These are phyloP conservation scores for Rapana venosa DNA, from an alignment of 2,888 invertebrate species.

Conservation along the genomic window DNA sequence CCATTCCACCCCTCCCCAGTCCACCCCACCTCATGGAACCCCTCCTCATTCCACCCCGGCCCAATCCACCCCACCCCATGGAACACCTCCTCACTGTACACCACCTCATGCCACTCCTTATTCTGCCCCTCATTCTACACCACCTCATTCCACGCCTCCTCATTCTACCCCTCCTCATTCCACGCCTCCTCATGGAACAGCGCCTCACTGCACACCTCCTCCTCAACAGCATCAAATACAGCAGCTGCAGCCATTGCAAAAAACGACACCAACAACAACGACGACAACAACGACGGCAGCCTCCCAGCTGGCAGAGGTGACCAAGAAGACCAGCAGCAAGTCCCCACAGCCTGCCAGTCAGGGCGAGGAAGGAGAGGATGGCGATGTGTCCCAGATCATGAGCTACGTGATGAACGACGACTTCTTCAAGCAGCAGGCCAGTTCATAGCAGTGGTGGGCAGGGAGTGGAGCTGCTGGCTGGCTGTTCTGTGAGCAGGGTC, in stretches of 20 bases:
- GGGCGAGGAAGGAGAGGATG: conserved; percentile 61
- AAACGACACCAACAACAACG: not conserved
- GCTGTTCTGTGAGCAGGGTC: too few species aligned
- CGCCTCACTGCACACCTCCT: conserved; percentile 12
- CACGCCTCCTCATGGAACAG: conserved; percentile 32
- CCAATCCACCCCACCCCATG: conserved; percentile 19
- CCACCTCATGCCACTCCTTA: conserved; percentile 12
- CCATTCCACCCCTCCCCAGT: conserved; percentile 29
- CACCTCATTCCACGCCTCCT: conserved; percentile 6
- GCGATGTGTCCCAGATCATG: conserved; percentile 68
- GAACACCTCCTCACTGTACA: conserved; percentile 25
- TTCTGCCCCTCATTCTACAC: not conserved
- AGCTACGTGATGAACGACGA: conserved; percentile 66
- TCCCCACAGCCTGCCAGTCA: conserved; percentile 31
- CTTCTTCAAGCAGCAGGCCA: conserved; percentile 57
- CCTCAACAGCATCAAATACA: not conserved
- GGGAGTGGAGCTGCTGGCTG: too few species aligned
- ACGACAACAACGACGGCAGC: not conserved
- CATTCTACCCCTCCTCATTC: conserved; percentile 31
- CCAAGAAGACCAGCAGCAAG: conserved; percentile 4
- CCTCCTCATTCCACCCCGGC: conserved; percentile 27
- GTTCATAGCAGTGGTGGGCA: conserved; percentile 39
- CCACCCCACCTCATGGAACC: conserved; percentile 8
- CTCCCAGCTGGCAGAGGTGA: conserved; percentile 6
- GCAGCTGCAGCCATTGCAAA: conserved; percentile 9